Conservation (phyloP, 2,797 vertebrate species). For the Euthynnus affinis region DNA sequence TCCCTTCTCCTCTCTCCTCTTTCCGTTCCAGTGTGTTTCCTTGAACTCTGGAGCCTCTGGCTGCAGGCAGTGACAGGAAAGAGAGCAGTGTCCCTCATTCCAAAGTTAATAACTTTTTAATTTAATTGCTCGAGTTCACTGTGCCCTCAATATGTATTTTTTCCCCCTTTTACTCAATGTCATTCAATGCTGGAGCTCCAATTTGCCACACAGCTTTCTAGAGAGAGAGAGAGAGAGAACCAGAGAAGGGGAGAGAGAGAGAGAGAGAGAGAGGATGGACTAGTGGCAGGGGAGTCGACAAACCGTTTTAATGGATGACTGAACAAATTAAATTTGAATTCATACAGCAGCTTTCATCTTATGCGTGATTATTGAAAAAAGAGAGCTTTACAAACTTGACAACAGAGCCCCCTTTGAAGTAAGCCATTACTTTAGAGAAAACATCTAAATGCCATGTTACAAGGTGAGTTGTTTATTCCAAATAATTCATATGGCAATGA, state of each 20-base stretch:
- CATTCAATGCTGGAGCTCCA: slow-evolving; percentile 81
- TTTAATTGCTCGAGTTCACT: slow-evolving; percentile 87
- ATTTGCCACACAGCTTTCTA: slow-evolving; percentile 83
- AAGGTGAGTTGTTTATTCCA: slow-evolving; percentile 72
- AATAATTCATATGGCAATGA: slow-evolving; percentile 63
- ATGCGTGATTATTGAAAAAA: slow-evolving; percentile 74
- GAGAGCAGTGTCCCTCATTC: slow-evolving; percentile 78
- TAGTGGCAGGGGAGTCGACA: slow-evolving; percentile 69
- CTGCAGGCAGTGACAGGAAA: slow-evolving; percentile 70
- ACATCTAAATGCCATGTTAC: slow-evolving; percentile 62
- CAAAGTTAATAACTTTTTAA: slow-evolving; percentile 87
- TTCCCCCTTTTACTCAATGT: slow-evolving; percentile 77
- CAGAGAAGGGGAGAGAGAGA: slow-evolving; percentile 46
- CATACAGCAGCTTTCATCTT: slow-evolving; percentile 84
- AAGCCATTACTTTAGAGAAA: slow-evolving; percentile 68
- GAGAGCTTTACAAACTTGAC: slow-evolving; percentile 76
- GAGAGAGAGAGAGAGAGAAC: slow-evolving; percentile 38
- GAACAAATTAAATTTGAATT: slow-evolving; percentile 89
- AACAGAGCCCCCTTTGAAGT: slow-evolving; percentile 77
- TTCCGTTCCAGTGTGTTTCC: slow-evolving; percentile 49
- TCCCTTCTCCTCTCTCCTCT: neutral
- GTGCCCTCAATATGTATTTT: slow-evolving; percentile 82
- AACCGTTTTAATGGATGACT: slow-evolving; percentile 86
- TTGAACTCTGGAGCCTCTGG: slow-evolving; percentile 66
- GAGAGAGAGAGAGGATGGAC: slow-evolving; percentile 51